Evolutionary conservation across 2,888 invertebrate genomes (phyloP).

Genomic region (Hypolimnas misippus): DNA sequence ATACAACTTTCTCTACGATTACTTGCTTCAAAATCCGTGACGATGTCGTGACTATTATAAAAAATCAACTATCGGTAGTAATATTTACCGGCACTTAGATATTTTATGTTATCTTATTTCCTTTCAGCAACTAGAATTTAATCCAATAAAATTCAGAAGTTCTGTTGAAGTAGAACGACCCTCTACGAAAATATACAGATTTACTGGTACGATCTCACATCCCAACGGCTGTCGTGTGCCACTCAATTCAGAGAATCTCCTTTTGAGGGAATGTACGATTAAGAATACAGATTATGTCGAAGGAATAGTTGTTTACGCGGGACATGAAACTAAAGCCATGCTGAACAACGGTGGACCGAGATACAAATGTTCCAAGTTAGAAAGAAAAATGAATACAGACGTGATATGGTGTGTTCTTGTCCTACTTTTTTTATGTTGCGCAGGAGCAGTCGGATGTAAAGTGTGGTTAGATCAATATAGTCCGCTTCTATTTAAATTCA

Average conservation of each 20-base stretch:
- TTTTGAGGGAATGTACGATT: constrained; percentile 96
- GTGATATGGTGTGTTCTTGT: constrained; percentile 98
- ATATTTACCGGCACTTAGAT: constrained; percentile 1
- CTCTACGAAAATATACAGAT: constrained; percentile 97
- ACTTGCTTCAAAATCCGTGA: constrained; percentile 14
- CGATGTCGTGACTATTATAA: constrained; percentile 7
- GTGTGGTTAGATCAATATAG: constrained; percentile 89
- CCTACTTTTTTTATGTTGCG: constrained; percentile 93
- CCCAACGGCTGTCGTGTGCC: constrained; percentile 91
- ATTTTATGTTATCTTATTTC: constrained; percentile 24
- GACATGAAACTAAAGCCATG: constrained; percentile 99
- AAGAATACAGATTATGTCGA: constrained; percentile 98
- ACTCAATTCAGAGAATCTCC: constrained; percentile 94
- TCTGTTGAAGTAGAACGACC: constrained; percentile 96
- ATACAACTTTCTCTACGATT: constrained; percentile 31
- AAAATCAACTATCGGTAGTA: background rate
- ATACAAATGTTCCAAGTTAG: constrained; percentile 95
- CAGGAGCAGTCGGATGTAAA: constrained; percentile 95
- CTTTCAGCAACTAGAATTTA: constrained; percentile 88
- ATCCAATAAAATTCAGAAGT: constrained; percentile 91
- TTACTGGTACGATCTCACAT: constrained; percentile 94
- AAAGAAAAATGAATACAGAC: constrained; percentile 97
- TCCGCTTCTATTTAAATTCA: constrained; percentile 68
- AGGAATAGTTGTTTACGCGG: constrained; percentile 98
- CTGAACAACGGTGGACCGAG: constrained; percentile 98